These are phyloP conservation scores for Pachypeltis micranthus DNA, from an alignment of 1,140 invertebrate genomes.

Conservation along the genomic window DNA sequence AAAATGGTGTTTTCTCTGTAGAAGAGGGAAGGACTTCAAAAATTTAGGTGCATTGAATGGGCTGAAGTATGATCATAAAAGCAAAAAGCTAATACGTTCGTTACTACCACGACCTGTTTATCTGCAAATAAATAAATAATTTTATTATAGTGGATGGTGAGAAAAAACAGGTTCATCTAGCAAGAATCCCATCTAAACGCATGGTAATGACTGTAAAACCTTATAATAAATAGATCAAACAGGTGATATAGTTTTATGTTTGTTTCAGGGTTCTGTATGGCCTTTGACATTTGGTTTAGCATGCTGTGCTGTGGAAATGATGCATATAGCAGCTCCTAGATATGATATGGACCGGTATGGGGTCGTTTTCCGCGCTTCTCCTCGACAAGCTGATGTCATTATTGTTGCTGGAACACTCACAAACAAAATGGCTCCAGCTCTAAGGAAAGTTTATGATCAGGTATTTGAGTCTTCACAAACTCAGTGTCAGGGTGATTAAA, in stretches of 20 bases:
- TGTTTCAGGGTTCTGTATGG: slow-evolving; percentile 71
- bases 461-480: no score
- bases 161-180: not conserved
- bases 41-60: no score
- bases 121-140: no score
- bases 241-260: not conserved
- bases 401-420: slow-evolving; percentile 97
- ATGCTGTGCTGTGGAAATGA: slow-evolving; percentile 99
- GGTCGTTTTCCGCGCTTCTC: slow-evolving; percentile 92
- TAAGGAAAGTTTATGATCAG: slow-evolving; percentile 85
- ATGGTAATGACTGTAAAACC: not conserved
- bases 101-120: no score
- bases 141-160: no score
- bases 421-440: slow-evolving; percentile 97
- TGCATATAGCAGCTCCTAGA: slow-evolving; percentile 96
- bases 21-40: no score
- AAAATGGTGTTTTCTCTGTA: no score
- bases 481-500: no score
- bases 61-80: no score
- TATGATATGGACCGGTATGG: slow-evolving; percentile 95
- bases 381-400: slow-evolving; percentile 91
- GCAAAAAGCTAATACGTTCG: no score
- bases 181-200: not conserved
- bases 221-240: not conserved
- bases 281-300: slow-evolving; percentile 93